Evolutionary conservation across 2,797 vertebrate genomes (phyloP).

Genomic region (Neosilurus hyrtlii): DNA sequence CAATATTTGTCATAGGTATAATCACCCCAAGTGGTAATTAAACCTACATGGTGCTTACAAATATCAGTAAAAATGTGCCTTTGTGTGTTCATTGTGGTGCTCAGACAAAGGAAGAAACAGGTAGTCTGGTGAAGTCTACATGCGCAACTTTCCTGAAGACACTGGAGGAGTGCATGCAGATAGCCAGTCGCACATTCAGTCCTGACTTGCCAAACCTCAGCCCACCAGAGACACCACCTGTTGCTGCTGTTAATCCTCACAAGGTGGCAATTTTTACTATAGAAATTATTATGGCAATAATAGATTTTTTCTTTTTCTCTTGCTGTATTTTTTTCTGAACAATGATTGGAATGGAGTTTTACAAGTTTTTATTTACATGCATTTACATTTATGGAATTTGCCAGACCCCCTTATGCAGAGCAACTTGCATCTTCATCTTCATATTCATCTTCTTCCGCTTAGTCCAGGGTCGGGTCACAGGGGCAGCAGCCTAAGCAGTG

Average conservation of each 20-base stretch:
- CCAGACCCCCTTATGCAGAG: too few relatives aligned
- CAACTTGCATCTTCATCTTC: too few relatives aligned
- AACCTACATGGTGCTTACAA: background rate
- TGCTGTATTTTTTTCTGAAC: background rate
- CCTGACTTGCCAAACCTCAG: conserved; percentile 78
- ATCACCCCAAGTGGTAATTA: too few relatives aligned
- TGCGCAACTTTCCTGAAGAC: conserved; percentile 96
- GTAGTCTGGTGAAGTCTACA: conserved; percentile 89
- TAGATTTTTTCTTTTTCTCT: background rate
- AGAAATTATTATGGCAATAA: too few relatives aligned
- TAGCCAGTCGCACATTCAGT: conserved; percentile 87
- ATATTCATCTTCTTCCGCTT: too few relatives aligned
- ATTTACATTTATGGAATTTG: too few relatives aligned
- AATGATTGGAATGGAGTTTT: background rate
- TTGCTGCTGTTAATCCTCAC: conserved; percentile 81
- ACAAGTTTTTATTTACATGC: background rate
- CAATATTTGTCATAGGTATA: conserved; percentile 34
- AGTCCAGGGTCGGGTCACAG: too few relatives aligned
- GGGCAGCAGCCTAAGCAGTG: too few relatives aligned
- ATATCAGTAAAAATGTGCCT: background rate
- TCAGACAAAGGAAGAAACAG: conserved; percentile 77
- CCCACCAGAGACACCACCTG: conserved; percentile 84
- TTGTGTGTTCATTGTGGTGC: conserved; percentile 40
- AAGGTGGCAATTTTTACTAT: conserved; percentile 73
- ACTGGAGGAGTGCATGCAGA: conserved; percentile 98